Base-by-base conservation (phyloP, 2,797 vertebrate genomes). In the Helarctos malayanus region DNA sequence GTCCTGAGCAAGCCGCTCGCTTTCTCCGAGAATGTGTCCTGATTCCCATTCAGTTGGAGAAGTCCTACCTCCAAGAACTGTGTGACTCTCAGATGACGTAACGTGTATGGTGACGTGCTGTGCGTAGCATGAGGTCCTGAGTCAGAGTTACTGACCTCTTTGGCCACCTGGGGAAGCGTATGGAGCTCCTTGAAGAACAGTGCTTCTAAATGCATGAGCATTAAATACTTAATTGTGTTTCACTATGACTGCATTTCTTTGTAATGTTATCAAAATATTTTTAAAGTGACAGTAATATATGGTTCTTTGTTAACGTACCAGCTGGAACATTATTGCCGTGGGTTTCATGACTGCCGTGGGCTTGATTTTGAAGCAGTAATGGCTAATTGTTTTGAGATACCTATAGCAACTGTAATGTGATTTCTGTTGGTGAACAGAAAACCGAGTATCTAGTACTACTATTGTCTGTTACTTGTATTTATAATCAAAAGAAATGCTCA, bases 401-500 rank as follows among this genome's bases (percentile, higher is more conserved):
- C 13, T 52, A 2, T 52, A 92, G 47, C 25, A 89, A 54, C 56
- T 91, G 1, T 21, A 59, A 73, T 57, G 7, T 65, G 21, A 57
- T 91, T 68, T 52, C 68, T 93, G 10, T 93, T 94, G 61, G 27
- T 76, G 56, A 10, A 97, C 95, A n/a, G 3, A 52, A 13, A 83
- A 75, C 41, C 59, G 52, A 41, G 4, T 29, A n/a, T 35, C 65
- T 83, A 38, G 65, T 65, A 21, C 14, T 21, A 16, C 21, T 89
- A 4, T 23, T 81, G n/a, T 82, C 68, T 95, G 14, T 88, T 96
- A 75, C 61, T 69, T 73, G 1, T 85, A 61, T 88, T 94, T 94
- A 35, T 87, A 89, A 79, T 54, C 29, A 5, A 89, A 96, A 89
- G 38, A 96, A 96, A 78, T 73, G 32, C 18, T 79, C 73, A 80